Percentiles rank a stretch among this genome's conserved stretches.
Evolutionary conservation across 2,113 vertebrate species (phyloP).

Genomic region (Mirounga angustirostris): DNA sequence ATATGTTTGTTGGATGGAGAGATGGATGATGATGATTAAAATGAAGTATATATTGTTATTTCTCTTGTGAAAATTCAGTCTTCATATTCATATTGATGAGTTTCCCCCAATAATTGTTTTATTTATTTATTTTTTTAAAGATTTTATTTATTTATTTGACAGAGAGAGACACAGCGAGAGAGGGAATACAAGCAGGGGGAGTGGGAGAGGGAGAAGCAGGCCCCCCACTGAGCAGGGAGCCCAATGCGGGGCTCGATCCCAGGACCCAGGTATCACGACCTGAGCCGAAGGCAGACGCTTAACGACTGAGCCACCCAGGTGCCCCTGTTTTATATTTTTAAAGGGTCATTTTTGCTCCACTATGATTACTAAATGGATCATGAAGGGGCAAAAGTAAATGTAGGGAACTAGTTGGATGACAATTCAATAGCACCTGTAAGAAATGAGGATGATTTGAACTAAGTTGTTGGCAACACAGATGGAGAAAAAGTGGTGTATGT

Average conservation of each 20-base stretch:
- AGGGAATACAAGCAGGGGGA: too few species aligned
- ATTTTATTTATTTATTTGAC: too few species aligned
- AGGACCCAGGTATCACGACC: too few species aligned
- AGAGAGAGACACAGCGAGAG: too few species aligned
- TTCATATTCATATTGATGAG: background rate
- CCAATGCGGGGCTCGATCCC: too few species aligned
- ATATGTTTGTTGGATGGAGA: background rate
- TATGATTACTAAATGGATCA: background rate
- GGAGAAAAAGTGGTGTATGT: background rate
- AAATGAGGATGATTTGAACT: background rate
- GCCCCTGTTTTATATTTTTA: background rate
- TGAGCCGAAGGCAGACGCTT: too few species aligned
- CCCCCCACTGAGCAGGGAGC: too few species aligned
- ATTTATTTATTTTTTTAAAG: background rate
- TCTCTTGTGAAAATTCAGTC: constrained; percentile 20
- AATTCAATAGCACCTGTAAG: background rate
- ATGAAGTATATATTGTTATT: background rate
- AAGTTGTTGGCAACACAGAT: background rate
- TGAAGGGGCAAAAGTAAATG: background rate
- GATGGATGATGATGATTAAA: background rate
- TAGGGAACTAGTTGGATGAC: background rate
- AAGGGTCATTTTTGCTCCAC: background rate
- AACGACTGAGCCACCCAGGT: too few species aligned
- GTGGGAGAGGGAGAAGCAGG: too few species aligned
- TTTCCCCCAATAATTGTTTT: background rate